Evolutionary conservation across 2,888 invertebrate species (phyloP).

Genomic region (Lasioglossum pauxillum): DNA sequence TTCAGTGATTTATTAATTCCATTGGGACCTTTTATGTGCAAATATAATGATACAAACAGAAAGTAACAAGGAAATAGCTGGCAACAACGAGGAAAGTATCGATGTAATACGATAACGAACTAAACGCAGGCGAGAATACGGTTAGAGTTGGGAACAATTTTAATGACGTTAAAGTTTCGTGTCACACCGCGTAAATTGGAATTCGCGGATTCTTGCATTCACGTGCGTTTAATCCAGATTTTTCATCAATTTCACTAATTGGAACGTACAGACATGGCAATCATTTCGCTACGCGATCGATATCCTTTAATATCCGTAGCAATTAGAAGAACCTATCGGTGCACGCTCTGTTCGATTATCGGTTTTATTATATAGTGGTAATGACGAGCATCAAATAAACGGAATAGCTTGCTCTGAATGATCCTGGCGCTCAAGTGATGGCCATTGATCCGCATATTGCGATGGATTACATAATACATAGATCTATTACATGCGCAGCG

Average conservation of each 20-base stretch:
- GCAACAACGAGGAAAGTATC: constrained; percentile 7
- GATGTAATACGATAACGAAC: constrained; percentile 32
- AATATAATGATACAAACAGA: not conserved
- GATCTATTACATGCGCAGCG: constrained; percentile 46
- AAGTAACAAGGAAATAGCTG: constrained; percentile 3
- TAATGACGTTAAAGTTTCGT: constrained; percentile 54
- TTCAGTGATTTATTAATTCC: not conserved
- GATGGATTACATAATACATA: constrained; percentile 54
- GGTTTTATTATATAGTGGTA: constrained; percentile 77
- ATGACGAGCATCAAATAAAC: constrained; percentile 76
- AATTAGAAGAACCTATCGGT: constrained; percentile 66
- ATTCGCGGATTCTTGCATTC: constrained; percentile 52
- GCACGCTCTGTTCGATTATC: constrained; percentile 75
- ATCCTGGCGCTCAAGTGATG: constrained; percentile 55
- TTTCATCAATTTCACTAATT: constrained; percentile 65
- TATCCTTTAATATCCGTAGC: constrained; percentile 65
- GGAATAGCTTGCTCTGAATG: constrained; percentile 69
- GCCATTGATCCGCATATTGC: constrained; percentile 57
- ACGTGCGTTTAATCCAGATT: constrained; percentile 54
- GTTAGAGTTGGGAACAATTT: constrained; percentile 44
- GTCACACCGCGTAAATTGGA: constrained; percentile 52
- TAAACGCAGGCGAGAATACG: constrained; percentile 14
- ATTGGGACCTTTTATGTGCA: too few species aligned
- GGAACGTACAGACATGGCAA: constrained; percentile 47
- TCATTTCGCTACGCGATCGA: constrained; percentile 57